phyloP scores from a whole-genome alignment of 1,140 invertebrate species.

The Carposina sasakii region DNA sequence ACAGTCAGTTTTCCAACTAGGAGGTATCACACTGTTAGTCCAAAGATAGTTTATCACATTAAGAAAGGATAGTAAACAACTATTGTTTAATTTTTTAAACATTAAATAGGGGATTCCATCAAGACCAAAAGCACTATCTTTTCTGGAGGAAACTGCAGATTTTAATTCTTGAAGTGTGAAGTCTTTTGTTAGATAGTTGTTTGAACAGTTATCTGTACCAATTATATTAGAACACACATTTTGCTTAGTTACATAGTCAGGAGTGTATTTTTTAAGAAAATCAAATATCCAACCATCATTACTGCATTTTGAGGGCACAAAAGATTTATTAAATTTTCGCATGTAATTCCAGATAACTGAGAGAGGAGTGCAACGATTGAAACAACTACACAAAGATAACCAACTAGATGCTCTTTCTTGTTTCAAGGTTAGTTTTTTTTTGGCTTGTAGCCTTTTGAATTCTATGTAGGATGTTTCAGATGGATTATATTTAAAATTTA shows the following conservation, averaged over 20 bases:
- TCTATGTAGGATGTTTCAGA: not conserved
- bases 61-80: constrained; percentile 7
- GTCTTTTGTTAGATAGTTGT: constrained; percentile 3
- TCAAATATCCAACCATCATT: constrained; percentile 7
- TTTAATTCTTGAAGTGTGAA: constrained; percentile 19
- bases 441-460: not conserved
- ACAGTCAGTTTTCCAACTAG: constrained; percentile 10
- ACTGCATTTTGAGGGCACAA: constrained; percentile 2
- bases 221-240: not conserved
- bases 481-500: not conserved
- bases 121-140: constrained; percentile 22
- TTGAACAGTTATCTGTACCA: not conserved
- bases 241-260: not conserved
- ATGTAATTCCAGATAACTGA: constrained; percentile 1
- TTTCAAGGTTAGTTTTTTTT: not conserved
- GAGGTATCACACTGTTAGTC: constrained; percentile 4
- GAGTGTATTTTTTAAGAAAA: constrained; percentile 20
- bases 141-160: constrained; percentile 14
- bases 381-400: not conserved
- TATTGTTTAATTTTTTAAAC: constrained; percentile 13
- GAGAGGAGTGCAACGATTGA: not conserved
- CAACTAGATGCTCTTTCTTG: not conserved
- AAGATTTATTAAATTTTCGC: constrained; percentile 22
- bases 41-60: constrained; percentile 21
- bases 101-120: constrained; percentile 23